Evolutionary conservation across 2,797 vertebrate species (phyloP), one percentile per base, ranked within the genome.

Genomic region (Rallus crepitans): DNA sequence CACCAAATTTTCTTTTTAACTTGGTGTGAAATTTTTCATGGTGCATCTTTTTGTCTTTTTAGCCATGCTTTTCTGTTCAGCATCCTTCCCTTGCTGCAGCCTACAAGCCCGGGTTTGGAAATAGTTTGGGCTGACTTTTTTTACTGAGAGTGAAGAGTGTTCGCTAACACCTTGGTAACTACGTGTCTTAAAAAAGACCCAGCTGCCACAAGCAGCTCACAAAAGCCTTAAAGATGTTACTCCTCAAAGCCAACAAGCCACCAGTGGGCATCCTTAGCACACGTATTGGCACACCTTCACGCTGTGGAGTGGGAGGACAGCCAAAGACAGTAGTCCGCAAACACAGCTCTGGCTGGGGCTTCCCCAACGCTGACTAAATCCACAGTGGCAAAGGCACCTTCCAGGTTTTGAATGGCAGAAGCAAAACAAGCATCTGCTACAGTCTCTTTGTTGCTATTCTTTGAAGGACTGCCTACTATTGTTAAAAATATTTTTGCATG

Each of bases 251-350:
- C 35, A 88, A 4, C 27, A 87, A 73, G 61, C 24, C 35, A 78
- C 24, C 30, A 39, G 65, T 86, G 72, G 48, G 39, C 7, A 8
- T 81, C 65, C 52, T 63, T 92, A 69, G 65, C 21, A 73, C 9
- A 14, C 0, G 0, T 37, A 8, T 19, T 88, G 60, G 18, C 73
- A 48, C 5, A 7, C 12, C 16, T 61, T 80, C 9, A 1, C 40
- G n/a, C 57, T 68, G 25, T 21, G 25, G 28, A 81, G 33, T 40
- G 45, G 42, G 35, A 39, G 19, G 50, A n/a, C 63, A 78, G 14
- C 53, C 69, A 0, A 1, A 53, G 52, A 18, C 9, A 24, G 30
- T 6, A 66, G 30, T 64, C 30, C 66, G 27, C 25, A 63, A 18
- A 56, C 13, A 21, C 20, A 63, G 12, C 30, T 63, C 60, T 86